A percentile compares a stretch with the other conserved stretches of the same genome.
phyloP scores from a whole-genome alignment of 2,888 invertebrate species.

The Arenicola marina region DNA sequence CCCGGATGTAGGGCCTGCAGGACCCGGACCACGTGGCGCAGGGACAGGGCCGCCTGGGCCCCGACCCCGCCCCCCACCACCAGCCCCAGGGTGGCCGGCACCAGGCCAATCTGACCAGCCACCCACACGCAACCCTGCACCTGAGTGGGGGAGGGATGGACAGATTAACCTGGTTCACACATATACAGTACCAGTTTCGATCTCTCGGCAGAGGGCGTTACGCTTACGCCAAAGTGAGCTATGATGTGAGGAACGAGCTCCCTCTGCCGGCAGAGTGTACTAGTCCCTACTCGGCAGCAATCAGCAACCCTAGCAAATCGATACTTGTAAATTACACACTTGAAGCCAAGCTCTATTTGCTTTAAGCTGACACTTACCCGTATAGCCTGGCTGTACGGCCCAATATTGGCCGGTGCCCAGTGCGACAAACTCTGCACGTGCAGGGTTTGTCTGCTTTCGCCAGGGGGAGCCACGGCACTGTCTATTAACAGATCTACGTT shows the following conservation, averaged over 20 bases:
- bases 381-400: slow-evolving; percentile 92
- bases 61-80: slow-evolving; percentile 77
- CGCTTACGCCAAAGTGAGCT: too few species aligned
- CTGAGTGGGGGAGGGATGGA: too few species aligned
- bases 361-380: slow-evolving; percentile 68
- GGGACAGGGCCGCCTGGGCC: slow-evolving; percentile 77
- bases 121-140: slow-evolving; percentile 81
- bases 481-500: slow-evolving; percentile 48
- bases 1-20: slow-evolving; percentile 75
- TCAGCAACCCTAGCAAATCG: too few species aligned
- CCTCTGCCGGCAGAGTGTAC: too few species aligned
- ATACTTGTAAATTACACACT: too few species aligned
- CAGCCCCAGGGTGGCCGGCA: slow-evolving; percentile 79
- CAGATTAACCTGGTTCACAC: too few species aligned
- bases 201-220: too few species aligned
- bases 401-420: slow-evolving; percentile 98
- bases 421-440: slow-evolving; percentile 95
- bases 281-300: too few species aligned
- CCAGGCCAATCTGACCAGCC: slow-evolving; percentile 89
- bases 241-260: too few species aligned
- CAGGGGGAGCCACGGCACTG: slow-evolving; percentile 27
- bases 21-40: slow-evolving; percentile 82
- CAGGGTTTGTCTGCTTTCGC: slow-evolving; percentile 68
- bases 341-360: too few species aligned
- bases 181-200: too few species aligned